Base-by-base conservation (phyloP, 2,113 vertebrate genomes). In the Caretta caretta region DNA sequence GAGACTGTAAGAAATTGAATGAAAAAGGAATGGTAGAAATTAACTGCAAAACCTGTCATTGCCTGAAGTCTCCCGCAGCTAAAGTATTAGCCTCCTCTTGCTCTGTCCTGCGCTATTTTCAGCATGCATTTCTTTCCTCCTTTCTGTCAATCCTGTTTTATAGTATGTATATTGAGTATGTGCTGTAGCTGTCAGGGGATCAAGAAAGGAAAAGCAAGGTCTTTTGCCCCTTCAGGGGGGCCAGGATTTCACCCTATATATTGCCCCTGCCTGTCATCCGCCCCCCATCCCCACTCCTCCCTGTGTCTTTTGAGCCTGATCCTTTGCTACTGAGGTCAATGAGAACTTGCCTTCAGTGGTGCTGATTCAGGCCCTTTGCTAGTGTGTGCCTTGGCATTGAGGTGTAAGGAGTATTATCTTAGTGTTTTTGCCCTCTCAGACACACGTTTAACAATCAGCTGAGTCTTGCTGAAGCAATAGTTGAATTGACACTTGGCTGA, bases 11-110 rank as follows among this genome's bases (percentile, higher is more conserved):
- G 92, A 93, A 90, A 87, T 62, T 42, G 14, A 12, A 50, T 88
- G 90, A 92, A 50, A 83, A 95, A 80, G 90, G 83, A 86, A 80
- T 93, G 81, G 65, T n/a, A 93, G 38, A 91, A 80, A 96, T 94
- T n/a, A 94, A 90, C 79, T 94, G 86, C 84, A 85, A 90, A 92
- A 93, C 56, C 35, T 65, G 8, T 42, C 0, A 0, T 27, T 59
- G 35, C 65, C 83, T 90, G 79, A 76, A 84, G 94, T 87, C 81
- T 91, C 12, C 93, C 69, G 10, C 38, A 48, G 87, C 92, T 90
- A 89, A 96, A 96, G 89, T 14, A 69, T 89, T 42, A 48, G 25
- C 24, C 72, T 25, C 38, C 38, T 42, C 20, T 53, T 92, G 72
- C 81, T n/a, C 62, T 96, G 93, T 65, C 65, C n/a, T 93, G 62